These are phyloP conservation scores for Rotaria socialis DNA, from an alignment of 2,888 invertebrate species.

Conservation along the genomic window DNA sequence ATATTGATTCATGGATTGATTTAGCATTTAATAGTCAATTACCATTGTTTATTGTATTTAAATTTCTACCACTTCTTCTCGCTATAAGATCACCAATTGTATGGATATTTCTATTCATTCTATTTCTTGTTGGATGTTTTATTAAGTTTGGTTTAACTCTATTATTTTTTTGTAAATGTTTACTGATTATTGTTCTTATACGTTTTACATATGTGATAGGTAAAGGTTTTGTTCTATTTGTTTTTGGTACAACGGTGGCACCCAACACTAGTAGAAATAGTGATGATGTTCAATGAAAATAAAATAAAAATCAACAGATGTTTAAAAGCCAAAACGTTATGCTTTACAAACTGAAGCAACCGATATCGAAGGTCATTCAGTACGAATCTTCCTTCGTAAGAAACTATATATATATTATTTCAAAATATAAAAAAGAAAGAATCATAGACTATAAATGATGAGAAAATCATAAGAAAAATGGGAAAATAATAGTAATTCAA, in stretches of 20 bases:
- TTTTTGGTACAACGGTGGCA: background rate
- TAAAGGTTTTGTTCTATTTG: background rate
- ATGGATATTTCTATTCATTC: background rate
- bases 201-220: constrained; percentile 26
- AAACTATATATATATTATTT: too few relatives aligned
- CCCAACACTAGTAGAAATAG: background rate
- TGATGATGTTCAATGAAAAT: background rate
- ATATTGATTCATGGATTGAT: background rate
- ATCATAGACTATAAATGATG: too few relatives aligned
- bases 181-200: background rate
- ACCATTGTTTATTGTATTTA: background rate
- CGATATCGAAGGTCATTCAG: too few relatives aligned
- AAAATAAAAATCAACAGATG: background rate
- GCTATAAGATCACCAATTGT: background rate
- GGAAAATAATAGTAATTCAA: too few relatives aligned
- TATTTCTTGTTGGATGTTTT: background rate
- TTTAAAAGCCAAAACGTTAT: background rate
- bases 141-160: background rate
- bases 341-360: too few relatives aligned
- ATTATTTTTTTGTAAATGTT: constrained; percentile 19
- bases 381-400: too few relatives aligned
- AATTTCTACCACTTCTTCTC: background rate
- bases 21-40: background rate
- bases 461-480: background rate
- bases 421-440: too few relatives aligned